A percentile compares a stretch with the other conserved stretches of the same genome.
Conservation (phyloP, 2,888 invertebrate genomes). For the Tenthredo notha region DNA sequence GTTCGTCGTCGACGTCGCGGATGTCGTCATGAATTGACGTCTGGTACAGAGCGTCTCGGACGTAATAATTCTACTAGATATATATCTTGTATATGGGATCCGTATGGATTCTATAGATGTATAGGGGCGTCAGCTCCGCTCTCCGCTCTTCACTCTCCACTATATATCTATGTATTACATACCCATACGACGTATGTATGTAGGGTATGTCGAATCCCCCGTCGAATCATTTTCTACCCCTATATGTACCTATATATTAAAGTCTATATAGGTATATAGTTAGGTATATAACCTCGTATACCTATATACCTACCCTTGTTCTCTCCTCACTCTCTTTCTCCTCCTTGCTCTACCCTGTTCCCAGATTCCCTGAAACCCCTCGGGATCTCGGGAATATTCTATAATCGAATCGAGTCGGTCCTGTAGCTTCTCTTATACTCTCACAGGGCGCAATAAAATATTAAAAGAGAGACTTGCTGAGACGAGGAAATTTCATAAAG, state of each 20-base stretch:
- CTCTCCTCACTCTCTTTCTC: not conserved
- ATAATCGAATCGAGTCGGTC: not conserved
- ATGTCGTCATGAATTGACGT: not conserved
- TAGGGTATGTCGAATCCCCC: too few species aligned
- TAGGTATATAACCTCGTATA: not conserved
- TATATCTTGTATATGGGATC: not conserved
- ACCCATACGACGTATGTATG: too few species aligned
- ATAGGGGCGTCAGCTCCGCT: constrained; percentile 2
- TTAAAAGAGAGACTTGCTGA: not conserved
- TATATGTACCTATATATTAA: not conserved
- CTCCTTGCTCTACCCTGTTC: not conserved
- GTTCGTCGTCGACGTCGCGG: not conserved
- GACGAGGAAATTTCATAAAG: not conserved
- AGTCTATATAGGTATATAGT: not conserved
- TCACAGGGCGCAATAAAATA: not conserved
- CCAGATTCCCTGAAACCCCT: constrained; percentile 3
- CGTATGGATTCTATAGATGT: not conserved
- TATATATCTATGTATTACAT: not conserved
- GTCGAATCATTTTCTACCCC: not conserved
- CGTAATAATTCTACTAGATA: not conserved
- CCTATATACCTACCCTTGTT: not conserved
- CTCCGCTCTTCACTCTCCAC: not conserved
- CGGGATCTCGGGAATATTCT: constrained; percentile 3
- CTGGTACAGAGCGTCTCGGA: not conserved
- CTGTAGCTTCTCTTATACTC: not conserved